Evolutionary conservation across 2,113 vertebrate species (phyloP).

Genomic region (Chlorocebus sabaeus): DNA sequence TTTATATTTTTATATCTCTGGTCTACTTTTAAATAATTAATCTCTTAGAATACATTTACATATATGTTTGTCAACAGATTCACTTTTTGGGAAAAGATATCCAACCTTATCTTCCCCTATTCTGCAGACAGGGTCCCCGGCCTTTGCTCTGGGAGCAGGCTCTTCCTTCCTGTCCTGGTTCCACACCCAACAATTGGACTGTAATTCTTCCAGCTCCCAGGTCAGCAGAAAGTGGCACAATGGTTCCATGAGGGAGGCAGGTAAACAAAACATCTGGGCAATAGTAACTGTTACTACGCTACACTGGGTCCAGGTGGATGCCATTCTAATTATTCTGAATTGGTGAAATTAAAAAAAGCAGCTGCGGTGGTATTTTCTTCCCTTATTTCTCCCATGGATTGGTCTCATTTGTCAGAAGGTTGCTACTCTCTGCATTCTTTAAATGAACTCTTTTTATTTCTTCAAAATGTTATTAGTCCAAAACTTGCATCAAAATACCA

Average conservation of each 20-base stretch:
- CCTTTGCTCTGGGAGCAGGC: background rate
- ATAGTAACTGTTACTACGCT: background rate
- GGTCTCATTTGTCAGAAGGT: background rate
- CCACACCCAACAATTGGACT: background rate
- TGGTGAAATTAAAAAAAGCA: background rate
- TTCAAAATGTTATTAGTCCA: background rate
- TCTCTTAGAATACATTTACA: background rate
- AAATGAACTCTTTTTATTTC: background rate
- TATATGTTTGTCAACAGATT: background rate
- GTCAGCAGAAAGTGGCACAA: background rate
- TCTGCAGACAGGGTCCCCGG: background rate
- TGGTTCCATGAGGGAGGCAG: background rate
- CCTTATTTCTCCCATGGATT: background rate
- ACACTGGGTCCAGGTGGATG: too few species aligned
- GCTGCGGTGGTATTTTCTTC: background rate
- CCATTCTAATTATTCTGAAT: background rate
- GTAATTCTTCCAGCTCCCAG: background rate
- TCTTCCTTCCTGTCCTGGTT: background rate
- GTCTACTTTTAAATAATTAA: background rate
- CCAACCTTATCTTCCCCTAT: background rate
- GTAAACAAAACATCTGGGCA: background rate
- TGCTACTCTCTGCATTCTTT: background rate
- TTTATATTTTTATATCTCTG: background rate
- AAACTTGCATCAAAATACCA: slow-evolving; percentile 35
- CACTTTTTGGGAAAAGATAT: background rate